These are phyloP conservation scores for Malurus melanocephalus DNA, from an alignment of 2,113 vertebrate species.

Conservation along the genomic window DNA sequence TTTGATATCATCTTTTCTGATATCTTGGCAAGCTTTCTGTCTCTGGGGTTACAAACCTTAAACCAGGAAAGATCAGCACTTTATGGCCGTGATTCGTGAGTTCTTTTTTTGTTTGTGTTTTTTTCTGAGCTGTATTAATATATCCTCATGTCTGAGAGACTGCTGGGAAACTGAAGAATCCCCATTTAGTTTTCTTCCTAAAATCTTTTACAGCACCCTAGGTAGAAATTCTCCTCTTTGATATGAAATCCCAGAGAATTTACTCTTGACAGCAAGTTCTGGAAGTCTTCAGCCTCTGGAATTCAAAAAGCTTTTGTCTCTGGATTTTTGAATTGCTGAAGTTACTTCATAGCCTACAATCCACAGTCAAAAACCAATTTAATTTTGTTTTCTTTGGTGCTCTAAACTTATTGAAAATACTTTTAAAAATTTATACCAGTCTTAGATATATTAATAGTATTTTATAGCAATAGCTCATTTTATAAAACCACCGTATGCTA, in stretches of 20 bases:
- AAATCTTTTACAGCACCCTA: slow-evolving; percentile 31
- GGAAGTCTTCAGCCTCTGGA: slow-evolving; percentile 44
- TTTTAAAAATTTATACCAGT: background rate
- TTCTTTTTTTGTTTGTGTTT: background rate
- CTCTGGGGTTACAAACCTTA: background rate
- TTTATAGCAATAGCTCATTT: background rate
- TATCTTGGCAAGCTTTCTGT: background rate
- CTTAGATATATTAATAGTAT: background rate
- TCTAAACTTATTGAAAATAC: background rate
- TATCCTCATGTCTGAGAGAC: background rate
- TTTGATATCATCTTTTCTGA: slow-evolving; percentile 35
- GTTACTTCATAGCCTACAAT: background rate
- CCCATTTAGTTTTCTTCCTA: background rate
- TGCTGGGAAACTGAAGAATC: background rate
- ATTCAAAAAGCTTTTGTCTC: slow-evolving; percentile 6
- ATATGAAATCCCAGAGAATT: slow-evolving; percentile 53
- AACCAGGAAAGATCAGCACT: slow-evolving; percentile 19
- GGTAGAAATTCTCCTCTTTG: slow-evolving; percentile 37
- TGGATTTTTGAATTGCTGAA: background rate
- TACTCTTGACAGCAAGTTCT: slow-evolving; percentile 48
- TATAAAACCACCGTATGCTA: background rate
- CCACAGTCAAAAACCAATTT: background rate
- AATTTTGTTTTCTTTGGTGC: background rate
- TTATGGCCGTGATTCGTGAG: background rate
- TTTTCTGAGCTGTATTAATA: slow-evolving; percentile 1